Percentiles rank a stretch among this genome's conserved stretches.
Evolutionary conservation across 2,888 invertebrate genomes (phyloP).

Genomic region (Caenorhabditis drosophilae): DNA sequence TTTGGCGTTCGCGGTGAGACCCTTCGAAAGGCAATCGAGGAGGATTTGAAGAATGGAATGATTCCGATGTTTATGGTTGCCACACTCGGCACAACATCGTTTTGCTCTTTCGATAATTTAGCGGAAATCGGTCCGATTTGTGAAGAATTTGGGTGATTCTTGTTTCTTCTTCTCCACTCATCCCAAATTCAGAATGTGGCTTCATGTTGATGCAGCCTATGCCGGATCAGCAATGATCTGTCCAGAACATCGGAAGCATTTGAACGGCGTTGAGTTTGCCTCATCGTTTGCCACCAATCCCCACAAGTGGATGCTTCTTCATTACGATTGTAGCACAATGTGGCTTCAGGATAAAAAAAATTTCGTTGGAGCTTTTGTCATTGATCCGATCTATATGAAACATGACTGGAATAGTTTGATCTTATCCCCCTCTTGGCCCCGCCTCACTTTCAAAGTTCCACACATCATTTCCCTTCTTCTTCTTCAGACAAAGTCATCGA

Average conservation of each 20-base stretch:
- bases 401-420: not conserved
- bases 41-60: constrained; percentile 58
- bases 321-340: constrained; percentile 98
- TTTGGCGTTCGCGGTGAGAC: constrained; percentile 78
- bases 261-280: constrained; percentile 85
- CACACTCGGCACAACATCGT: constrained; percentile 85
- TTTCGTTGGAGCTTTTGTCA: constrained; percentile 68
- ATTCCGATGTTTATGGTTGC: constrained; percentile 65
- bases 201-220: constrained; percentile 96
- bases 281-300: constrained; percentile 97
- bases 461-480: too few relatives aligned
- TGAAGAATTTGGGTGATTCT: constrained; percentile 69
- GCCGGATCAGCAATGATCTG: constrained; percentile 80
- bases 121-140: constrained; percentile 76
- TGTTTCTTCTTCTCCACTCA: constrained; percentile 69
- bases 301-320: constrained; percentile 97
- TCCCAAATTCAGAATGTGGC: constrained; percentile 87
- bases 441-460: too few relatives aligned
- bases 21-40: constrained; percentile 75
- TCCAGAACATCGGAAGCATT: constrained; percentile 88
- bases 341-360: constrained; percentile 74
- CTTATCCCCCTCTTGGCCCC: too few relatives aligned
- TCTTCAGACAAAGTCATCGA: not conserved
- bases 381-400: not conserved
- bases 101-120: constrained; percentile 92